Base-by-base conservation (phyloP, 2,888 invertebrate genomes). In the Chaitophorus viminalis region DNA sequence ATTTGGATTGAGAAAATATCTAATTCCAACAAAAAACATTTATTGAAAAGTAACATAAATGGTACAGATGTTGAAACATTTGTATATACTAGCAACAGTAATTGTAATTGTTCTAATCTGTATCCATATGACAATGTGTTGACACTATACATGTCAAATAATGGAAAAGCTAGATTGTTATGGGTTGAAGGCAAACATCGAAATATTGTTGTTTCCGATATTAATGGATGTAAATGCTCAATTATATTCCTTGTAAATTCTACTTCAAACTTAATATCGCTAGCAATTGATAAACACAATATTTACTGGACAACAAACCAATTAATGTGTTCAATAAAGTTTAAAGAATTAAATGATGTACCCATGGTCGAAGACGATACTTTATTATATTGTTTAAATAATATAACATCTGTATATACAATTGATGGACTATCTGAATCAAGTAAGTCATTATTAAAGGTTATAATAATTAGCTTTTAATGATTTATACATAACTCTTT, bases 1-100 rank as follows among this genome's bases (percentile, higher is more conserved):
- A 94, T 94, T 90, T 97, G 97, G 97, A 94, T 96, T 82, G 95
- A 96, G 91, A 92, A 93, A 86, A 92, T 92, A 76, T 92, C 93
- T 89, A 92, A 93, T n/a, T 93, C 93, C 36, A 91, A 93, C 77
- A 94, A 94, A 9, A 92, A 78, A 18, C 33, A 93, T 65, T 91
- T 95, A 78, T 94, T 95, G 94, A 93, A 93, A 82, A 93, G 94
- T 1, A 92, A 93, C 90, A 91, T 93, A 14, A 92, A 94, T 90
- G 95, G 95, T 1, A 92, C 92, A 0, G 91, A 93, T 88, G 91
- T 94, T 0, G 92, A 92, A 90, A 91, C 92, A 33, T 95, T 95
- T 90, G 95, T 95, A 90, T 92, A 74, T 46, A 65, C 60, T 46
- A 83, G 79, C 31, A 81, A 87, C 39, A 87, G 17, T 60, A 78